Conservation (phyloP, 2,888 invertebrate genomes). For the Drosophila hamatofila region DNA sequence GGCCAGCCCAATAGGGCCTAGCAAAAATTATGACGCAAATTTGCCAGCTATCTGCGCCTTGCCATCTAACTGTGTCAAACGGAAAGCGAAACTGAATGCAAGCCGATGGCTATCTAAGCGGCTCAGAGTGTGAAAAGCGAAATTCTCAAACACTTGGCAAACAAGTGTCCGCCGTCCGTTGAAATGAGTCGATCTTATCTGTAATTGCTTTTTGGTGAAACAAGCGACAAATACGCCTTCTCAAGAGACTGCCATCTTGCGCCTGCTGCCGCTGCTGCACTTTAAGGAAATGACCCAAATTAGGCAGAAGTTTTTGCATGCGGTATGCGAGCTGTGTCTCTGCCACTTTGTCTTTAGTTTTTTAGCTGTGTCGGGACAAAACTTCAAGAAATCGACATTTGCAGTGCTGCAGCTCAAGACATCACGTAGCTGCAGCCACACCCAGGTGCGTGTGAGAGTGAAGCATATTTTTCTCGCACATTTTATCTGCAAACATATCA, state of each 20-base stretch:
- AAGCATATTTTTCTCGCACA: constrained; percentile 61
- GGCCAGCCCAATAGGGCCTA: neutral
- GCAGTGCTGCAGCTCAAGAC: constrained; percentile 35
- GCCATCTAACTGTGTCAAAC: constrained; percentile 74
- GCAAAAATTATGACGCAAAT: constrained; percentile 41
- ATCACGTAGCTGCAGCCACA: constrained; percentile 66
- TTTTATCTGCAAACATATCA: constrained; percentile 76
- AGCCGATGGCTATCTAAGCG: constrained; percentile 51
- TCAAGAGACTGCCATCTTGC: constrained; percentile 46
- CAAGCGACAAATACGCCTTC: constrained; percentile 54
- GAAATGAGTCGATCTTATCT: constrained; percentile 83
- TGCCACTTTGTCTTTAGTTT: constrained; percentile 66
- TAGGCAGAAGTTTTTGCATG: constrained; percentile 74
- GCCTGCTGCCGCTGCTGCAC: constrained; percentile 38
- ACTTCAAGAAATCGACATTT: constrained; percentile 73
- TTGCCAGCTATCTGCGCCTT: constrained; percentile 49
- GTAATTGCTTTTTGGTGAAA: constrained; percentile 78
- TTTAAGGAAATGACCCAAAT: constrained; percentile 82
- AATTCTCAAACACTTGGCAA: constrained; percentile 67
- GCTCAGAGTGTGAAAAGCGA: constrained; percentile 75
- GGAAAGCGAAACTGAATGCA: constrained; percentile 76
- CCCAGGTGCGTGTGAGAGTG: constrained; percentile 58
- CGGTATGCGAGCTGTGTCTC: constrained; percentile 28
- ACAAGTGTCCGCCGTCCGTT: constrained; percentile 39
- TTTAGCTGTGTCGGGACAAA: constrained; percentile 37